Evolutionary conservation across 1,140 invertebrate genomes (phyloP).

Genomic region (Neoseiulus cucumeris): DNA sequence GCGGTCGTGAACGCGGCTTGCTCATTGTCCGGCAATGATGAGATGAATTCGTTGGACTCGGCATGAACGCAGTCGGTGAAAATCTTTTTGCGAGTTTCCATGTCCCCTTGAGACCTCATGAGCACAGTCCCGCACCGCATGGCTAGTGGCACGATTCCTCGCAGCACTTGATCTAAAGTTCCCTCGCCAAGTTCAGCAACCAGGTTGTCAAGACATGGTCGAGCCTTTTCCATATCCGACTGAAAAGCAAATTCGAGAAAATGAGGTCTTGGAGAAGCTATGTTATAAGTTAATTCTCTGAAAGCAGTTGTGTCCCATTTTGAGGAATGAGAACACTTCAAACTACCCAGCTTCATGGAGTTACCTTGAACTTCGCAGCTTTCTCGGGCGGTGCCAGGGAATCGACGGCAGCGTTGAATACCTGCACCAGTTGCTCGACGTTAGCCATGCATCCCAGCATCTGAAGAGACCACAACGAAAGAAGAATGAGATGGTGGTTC

Average conservation of each 20-base stretch:
- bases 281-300: no score
- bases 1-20: background rate
- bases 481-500: no score
- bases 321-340: no score
- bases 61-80: background rate
- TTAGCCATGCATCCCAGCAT: background rate
- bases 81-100: background rate
- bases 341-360: no score
- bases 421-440: background rate
- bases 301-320: no score
- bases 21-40: background rate
- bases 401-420: background rate
- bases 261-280: no score
- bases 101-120: background rate
- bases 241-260: background rate
- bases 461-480: slow-evolving; percentile 19
- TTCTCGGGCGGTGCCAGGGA: background rate
- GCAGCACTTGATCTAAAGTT: background rate
- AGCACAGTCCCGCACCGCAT: background rate
- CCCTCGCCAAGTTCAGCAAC: background rate
- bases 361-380: background rate
- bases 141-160: background rate
- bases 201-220: background rate
- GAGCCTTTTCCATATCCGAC: background rate
- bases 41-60: background rate